phyloP scores from a whole-genome alignment of 2,888 invertebrate genomes.

The Pachymerium ferrugineum region DNA sequence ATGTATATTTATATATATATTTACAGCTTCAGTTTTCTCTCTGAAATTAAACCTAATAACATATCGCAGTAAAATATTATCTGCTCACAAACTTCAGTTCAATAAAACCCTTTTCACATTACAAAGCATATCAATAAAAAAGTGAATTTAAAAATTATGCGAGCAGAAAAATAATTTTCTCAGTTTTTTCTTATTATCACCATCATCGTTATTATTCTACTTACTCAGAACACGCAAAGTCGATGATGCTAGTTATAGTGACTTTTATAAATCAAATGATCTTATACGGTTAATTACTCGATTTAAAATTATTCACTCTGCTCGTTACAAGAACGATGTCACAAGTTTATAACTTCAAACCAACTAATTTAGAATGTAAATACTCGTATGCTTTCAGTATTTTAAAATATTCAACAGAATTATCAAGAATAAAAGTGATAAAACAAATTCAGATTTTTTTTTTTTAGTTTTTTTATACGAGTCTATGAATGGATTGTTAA shows the following conservation, averaged over 20 bases:
- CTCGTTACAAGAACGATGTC: neutral
- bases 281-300: neutral
- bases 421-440: neutral
- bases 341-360: neutral
- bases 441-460: neutral
- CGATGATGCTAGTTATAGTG: no score
- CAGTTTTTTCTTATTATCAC: neutral
- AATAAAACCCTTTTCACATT: neutral
- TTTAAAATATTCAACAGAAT: no score
- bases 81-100: neutral
- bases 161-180: constrained; percentile 4
- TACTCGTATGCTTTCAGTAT: no score
- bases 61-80: neutral
- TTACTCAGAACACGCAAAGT: neutral
- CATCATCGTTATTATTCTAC: no score
- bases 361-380: neutral
- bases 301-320: neutral
- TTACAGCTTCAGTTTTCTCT: neutral
- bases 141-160: neutral
- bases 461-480: neutral
- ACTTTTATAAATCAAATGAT: no score
- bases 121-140: neutral
- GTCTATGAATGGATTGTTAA: constrained; percentile 1
- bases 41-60: neutral
- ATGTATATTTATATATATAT: constrained; percentile 21